phyloP scores from a whole-genome alignment of 2,888 invertebrate genomes.

The Brenthis daphne region DNA sequence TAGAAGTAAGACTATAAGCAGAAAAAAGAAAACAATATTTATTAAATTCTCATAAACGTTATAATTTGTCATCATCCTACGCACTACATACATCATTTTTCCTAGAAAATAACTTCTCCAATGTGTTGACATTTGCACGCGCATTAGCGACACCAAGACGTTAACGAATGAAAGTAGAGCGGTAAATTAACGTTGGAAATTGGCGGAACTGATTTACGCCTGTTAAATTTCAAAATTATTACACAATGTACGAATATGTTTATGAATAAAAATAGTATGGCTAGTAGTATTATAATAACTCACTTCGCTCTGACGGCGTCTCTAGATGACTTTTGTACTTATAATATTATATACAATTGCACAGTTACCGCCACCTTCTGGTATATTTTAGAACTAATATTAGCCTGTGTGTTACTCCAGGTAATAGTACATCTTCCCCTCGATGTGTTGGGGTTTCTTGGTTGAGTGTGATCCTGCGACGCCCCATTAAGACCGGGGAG shows the following conservation, averaged over 20 bases:
- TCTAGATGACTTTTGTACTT: too few relatives aligned
- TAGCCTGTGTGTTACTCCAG: too few relatives aligned
- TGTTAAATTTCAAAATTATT: constrained; percentile 9
- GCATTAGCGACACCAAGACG: constrained; percentile 52
- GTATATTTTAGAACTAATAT: too few relatives aligned
- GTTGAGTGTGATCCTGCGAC: too few relatives aligned
- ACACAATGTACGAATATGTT: constrained; percentile 6
- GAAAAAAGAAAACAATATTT: constrained; percentile 1
- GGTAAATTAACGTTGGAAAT: constrained; percentile 65
- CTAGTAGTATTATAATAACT: not conserved
- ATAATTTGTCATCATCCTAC: constrained; percentile 24
- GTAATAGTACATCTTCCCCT: too few relatives aligned
- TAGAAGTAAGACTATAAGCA: too few relatives aligned
- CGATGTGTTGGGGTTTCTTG: too few relatives aligned
- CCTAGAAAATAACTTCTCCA: constrained; percentile 15
- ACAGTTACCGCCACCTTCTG: too few relatives aligned
- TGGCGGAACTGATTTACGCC: constrained; percentile 52
- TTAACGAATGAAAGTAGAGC: constrained; percentile 55
- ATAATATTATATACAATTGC: too few relatives aligned
- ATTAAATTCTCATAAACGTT: constrained; percentile 18
- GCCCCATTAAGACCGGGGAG: too few relatives aligned
- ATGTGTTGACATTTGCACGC: constrained; percentile 54
- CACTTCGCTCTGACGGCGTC: too few relatives aligned
- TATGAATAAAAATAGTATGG: constrained; percentile 1
- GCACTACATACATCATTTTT: constrained; percentile 28